Percentiles rank a stretch among this genome's conserved stretches.
phyloP scores from a whole-genome alignment of 2,113 vertebrate species.

The Rallus limicola region DNA sequence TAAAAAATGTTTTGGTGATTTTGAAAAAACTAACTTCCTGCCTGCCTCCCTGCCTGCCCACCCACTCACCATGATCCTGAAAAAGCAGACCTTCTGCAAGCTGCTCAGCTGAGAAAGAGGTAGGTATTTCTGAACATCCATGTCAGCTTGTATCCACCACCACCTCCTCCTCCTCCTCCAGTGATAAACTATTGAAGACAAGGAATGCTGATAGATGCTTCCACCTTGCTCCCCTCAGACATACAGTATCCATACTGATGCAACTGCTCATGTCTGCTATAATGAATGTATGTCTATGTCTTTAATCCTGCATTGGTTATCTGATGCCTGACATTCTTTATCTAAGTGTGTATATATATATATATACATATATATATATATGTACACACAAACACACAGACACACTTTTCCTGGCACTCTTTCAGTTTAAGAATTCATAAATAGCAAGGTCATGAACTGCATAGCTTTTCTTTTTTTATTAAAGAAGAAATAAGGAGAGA shows the following conservation, averaged over 20 bases:
- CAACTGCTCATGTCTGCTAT: neutral
- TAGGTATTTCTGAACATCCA: neutral
- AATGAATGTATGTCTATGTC: neutral
- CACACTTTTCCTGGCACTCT: neutral
- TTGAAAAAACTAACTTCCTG: neutral
- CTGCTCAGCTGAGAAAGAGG: neutral
- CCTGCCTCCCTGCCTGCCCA: too few relatives aligned
- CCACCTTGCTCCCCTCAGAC: neutral
- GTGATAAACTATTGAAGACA: neutral
- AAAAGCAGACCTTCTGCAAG: neutral
- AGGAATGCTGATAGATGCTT: neutral
- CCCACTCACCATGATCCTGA: neutral
- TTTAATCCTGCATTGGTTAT: neutral
- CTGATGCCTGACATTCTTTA: neutral
- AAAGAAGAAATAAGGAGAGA: neutral
- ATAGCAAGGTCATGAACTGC: neutral
- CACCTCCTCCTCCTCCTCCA: neutral
- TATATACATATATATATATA: too few relatives aligned
- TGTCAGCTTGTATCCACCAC: neutral
- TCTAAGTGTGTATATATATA: neutral
- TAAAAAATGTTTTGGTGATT: neutral
- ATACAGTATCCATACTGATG: neutral
- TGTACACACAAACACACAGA: too few relatives aligned
- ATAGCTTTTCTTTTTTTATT: neutral
- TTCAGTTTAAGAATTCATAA: constrained; percentile 26